Conservation (phyloP, 2,888 invertebrate species). For the Ypsolopha sequella region DNA sequence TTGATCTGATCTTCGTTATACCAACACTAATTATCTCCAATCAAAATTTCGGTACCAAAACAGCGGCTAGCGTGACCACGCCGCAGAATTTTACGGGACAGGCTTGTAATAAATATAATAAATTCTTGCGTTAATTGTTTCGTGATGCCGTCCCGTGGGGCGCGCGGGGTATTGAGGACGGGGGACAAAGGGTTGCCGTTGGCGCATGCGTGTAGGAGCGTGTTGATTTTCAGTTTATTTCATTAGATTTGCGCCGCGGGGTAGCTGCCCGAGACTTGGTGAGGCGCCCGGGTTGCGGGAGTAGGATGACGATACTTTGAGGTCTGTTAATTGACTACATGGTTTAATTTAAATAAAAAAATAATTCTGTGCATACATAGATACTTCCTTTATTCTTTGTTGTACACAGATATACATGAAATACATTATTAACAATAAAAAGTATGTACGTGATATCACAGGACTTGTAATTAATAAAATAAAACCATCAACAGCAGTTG, state of each 20-base stretch:
- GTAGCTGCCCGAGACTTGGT: conserved; percentile 26
- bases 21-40: neutral
- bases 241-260: conserved; percentile 66
- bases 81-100: conserved; percentile 7
- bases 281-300: conserved; percentile 23
- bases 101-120: conserved; percentile 30
- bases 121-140: conserved; percentile 62
- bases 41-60: neutral
- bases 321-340: neutral
- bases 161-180: conserved; percentile 11
- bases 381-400: no score
- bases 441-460: no score
- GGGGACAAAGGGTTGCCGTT: conserved; percentile 24
- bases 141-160: conserved; percentile 22
- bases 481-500: no score
- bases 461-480: no score
- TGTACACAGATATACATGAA: no score
- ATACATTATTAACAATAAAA: no score
- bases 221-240: conserved; percentile 73
- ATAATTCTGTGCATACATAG: no score
- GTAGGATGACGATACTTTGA: conserved; percentile 26
- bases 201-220: conserved; percentile 26
- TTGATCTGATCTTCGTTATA: neutral
- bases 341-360: no score
- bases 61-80: neutral